Evolutionary conservation across 2,888 invertebrate species (phyloP).

Genomic region (Hirudinaria manillensis): DNA sequence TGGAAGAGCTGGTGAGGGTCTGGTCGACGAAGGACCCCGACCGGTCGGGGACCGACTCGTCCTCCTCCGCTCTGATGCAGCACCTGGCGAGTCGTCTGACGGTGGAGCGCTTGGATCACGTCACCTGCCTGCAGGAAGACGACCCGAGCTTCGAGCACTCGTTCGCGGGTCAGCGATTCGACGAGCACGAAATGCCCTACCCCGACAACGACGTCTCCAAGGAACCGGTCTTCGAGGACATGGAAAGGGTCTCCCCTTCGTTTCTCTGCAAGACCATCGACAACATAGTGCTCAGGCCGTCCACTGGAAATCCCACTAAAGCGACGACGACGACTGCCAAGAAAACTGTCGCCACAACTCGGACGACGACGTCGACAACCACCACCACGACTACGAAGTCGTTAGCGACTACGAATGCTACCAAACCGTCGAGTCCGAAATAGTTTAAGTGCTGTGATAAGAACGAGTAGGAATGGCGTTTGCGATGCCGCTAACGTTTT

Average conservation of each 20-base stretch:
- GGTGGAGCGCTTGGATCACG: background rate
- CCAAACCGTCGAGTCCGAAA: too few species aligned
- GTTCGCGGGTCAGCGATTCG: background rate
- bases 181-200: constrained; percentile 5
- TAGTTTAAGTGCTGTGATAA: too few species aligned
- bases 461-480: too few species aligned
- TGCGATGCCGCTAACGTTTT: too few species aligned
- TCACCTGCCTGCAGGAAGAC: background rate
- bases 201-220: background rate
- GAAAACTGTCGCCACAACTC: background rate
- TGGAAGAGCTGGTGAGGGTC: background rate
- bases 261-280: background rate
- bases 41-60: background rate
- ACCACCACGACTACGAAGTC: background rate
- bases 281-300: too few species aligned
- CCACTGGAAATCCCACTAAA: background rate
- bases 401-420: too few species aligned
- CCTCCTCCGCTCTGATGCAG: too few species aligned
- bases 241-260: background rate
- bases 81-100: background rate
- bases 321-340: background rate
- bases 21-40: background rate
- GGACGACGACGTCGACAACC: background rate
- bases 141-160: background rate
- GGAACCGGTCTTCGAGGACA: background rate